Conservation (phyloP, 2,888 invertebrate species). For the Sisyra nigra region DNA sequence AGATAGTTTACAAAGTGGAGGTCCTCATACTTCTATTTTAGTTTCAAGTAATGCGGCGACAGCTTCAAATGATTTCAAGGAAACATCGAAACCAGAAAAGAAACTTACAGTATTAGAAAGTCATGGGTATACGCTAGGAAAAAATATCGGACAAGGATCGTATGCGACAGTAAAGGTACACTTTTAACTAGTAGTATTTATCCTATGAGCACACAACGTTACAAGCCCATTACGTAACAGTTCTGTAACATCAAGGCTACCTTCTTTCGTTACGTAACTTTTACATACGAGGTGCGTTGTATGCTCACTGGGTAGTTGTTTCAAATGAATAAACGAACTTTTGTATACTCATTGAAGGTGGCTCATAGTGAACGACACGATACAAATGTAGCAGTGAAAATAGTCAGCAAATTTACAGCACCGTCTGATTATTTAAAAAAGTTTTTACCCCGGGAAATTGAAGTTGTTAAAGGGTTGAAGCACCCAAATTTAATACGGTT, state of each 20-base stretch:
- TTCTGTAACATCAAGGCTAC: no score
- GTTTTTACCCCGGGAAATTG: constrained; percentile 67
- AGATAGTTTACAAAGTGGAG: no score
- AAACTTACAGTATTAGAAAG: constrained; percentile 49
- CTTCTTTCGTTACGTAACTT: no score
- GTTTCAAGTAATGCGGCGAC: no score
- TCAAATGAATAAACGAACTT: no score
- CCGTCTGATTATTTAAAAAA: constrained; percentile 66
- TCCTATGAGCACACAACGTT: no score
- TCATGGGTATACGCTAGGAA: constrained; percentile 59
- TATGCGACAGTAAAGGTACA: constrained; percentile 65
- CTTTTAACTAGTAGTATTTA: constrained; percentile 4
- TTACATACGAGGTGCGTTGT: no score
- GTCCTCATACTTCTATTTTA: no score
- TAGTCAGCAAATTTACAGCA: constrained; percentile 67
- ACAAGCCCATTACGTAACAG: no score
- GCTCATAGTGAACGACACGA: constrained; percentile 58
- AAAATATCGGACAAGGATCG: constrained; percentile 65
- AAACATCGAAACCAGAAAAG: constrained; percentile 3
- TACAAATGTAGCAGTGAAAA: constrained; percentile 64
- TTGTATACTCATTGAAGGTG: constrained; percentile 41
- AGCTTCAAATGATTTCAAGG: not conserved
- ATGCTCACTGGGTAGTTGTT: no score
- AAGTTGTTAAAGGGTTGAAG: constrained; percentile 63
- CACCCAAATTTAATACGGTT: constrained; percentile 68